Percentiles rank a stretch among this genome's conserved stretches.
phyloP scores from a whole-genome alignment of 2,888 invertebrate genomes.

The Dinocampus coccinellae region DNA sequence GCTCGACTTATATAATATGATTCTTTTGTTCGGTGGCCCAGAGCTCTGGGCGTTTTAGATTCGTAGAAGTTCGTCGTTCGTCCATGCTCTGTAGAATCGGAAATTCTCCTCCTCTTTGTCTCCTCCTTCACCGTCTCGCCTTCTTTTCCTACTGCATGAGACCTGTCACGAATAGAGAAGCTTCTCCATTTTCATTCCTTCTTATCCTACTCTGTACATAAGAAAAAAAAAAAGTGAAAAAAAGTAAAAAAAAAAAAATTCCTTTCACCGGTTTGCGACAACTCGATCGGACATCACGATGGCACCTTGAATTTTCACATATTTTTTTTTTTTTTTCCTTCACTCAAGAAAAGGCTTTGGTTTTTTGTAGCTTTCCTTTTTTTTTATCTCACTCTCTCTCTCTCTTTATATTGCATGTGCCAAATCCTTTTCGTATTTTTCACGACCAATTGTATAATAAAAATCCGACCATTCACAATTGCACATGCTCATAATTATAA shows the following conservation, averaged over 20 bases:
- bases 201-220: neutral
- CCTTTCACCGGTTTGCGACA: neutral
- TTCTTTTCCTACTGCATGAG: conserved; percentile 59
- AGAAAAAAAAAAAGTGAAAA: neutral
- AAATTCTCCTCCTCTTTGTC: conserved; percentile 14
- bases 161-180: conserved; percentile 42
- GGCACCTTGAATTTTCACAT: neutral
- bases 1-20: no score
- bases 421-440: conserved; percentile 21
- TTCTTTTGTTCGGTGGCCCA: conserved; percentile 32
- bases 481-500: no score
- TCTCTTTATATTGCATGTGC: conserved; percentile 27
- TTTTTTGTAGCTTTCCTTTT: no score
- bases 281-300: conserved; percentile 37
- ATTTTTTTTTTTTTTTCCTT: neutral
- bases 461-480: neutral
- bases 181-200: neutral
- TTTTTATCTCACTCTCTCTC: no score
- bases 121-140: neutral
- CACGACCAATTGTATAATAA: neutral
- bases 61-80: conserved; percentile 29
- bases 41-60: conserved; percentile 25
- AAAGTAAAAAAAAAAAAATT: neutral
- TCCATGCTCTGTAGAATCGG: conserved; percentile 39
- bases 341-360: conserved; percentile 17